A percentile compares a stretch with the other conserved stretches of the same genome.
Conservation (phyloP, 2,797 vertebrate genomes). For the Crenuchus spilurus region DNA sequence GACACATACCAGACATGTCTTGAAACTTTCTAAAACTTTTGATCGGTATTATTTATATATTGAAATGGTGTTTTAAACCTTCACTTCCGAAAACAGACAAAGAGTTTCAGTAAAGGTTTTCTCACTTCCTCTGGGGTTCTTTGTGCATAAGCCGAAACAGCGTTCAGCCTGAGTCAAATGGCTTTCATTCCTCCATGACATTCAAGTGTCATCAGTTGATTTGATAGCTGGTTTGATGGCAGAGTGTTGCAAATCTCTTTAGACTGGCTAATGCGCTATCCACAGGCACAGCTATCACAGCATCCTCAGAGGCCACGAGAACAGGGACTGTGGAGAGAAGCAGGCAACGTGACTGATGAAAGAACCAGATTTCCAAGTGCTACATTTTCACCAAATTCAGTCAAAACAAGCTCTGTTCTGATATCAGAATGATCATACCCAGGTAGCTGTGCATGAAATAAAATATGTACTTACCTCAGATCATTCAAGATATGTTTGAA, state of each 20-base stretch:
- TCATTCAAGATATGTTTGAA: too few species aligned
- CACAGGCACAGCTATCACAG: not conserved
- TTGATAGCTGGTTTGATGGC: conserved; percentile 7
- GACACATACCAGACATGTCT: too few species aligned
- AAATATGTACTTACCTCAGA: too few species aligned
- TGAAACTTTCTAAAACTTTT: too few species aligned
- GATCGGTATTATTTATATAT: too few species aligned
- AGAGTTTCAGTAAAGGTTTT: too few species aligned
- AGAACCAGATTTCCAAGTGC: not conserved
- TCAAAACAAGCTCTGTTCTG: not conserved
- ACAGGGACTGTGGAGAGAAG: not conserved
- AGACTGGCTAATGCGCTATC: not conserved
- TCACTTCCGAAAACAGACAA: too few species aligned
- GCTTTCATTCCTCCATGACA: not conserved
- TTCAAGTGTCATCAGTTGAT: conserved; percentile 16
- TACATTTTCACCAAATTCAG: not conserved
- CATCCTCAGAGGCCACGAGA: not conserved
- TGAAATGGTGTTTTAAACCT: too few species aligned
- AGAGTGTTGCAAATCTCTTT: not conserved
- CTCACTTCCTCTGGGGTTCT: not conserved
- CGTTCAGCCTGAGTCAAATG: not conserved
- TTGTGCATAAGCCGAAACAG: not conserved
- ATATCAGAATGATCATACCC: too few species aligned
- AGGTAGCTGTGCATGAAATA: too few species aligned
- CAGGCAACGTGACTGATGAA: conserved; percentile 2